Percentiles rank a stretch among this genome's conserved stretches.
phyloP scores from a whole-genome alignment of 2,888 invertebrate genomes.

The Melanophora roralis region DNA sequence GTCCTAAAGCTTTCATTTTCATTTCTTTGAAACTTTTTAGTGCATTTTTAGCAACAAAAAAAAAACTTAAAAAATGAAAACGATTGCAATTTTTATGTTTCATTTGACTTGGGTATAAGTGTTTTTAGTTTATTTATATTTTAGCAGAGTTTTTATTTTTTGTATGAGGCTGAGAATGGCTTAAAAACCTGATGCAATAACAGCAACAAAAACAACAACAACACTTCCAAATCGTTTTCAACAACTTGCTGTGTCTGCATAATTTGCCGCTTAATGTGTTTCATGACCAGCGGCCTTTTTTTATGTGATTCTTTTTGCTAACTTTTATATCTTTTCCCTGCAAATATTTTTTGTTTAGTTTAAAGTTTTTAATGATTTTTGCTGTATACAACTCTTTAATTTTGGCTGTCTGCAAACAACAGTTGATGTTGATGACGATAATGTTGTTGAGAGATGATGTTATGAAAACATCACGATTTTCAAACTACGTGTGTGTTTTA shows the following conservation, averaged over 20 bases:
- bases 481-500: constrained; percentile 51
- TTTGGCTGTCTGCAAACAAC: constrained; percentile 23
- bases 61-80: constrained; percentile 13
- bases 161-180: not conserved
- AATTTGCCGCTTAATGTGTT: constrained; percentile 63
- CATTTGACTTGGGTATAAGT: constrained; percentile 2
- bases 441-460: constrained; percentile 16
- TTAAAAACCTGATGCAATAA: constrained; percentile 8
- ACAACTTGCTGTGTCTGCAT: constrained; percentile 65
- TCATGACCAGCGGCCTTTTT: constrained; percentile 62
- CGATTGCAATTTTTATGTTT: constrained; percentile 47
- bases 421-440: constrained; percentile 17
- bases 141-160: not conserved
- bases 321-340: constrained; percentile 3
- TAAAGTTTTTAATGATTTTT: constrained; percentile 39
- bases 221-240: constrained; percentile 52
- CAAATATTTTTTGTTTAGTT: constrained; percentile 13
- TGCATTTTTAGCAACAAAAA: constrained; percentile 39
- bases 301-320: constrained; percentile 43
- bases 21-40: constrained; percentile 49
- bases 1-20: constrained; percentile 59
- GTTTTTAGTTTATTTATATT: not conserved
- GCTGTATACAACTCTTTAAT: constrained; percentile 4
- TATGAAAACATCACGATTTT: constrained; percentile 48
- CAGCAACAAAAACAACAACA: constrained; percentile 7